phyloP scores from a whole-genome alignment of 2,113 vertebrate genomes.

The Thunnus maccoyii region DNA sequence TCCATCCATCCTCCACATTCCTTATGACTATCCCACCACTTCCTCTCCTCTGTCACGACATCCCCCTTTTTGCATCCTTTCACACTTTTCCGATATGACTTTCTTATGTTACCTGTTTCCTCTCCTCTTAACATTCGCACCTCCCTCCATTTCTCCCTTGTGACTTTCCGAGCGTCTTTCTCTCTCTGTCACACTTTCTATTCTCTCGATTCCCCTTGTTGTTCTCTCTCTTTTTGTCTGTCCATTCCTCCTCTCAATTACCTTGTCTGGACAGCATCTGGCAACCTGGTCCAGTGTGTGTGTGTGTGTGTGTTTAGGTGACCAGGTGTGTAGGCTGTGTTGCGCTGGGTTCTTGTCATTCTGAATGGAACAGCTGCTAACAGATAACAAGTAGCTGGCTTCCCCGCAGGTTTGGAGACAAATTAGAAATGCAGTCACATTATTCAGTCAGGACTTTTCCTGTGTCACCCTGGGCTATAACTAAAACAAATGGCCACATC shows the following conservation, averaged over 20 bases:
- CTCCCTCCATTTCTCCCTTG: neutral
- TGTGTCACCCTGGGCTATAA: slow-evolving; percentile 24
- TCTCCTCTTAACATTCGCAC: slow-evolving; percentile 9
- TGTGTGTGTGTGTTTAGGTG: slow-evolving; percentile 9
- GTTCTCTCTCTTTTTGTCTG: slow-evolving; percentile 37
- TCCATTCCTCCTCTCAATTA: slow-evolving; percentile 54
- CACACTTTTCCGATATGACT: slow-evolving; percentile 15
- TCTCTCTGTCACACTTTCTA: slow-evolving; percentile 15
- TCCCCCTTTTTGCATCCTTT: neutral
- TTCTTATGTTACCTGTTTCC: slow-evolving; percentile 13
- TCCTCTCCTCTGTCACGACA: neutral
- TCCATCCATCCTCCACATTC: neutral
- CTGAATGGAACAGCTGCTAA: slow-evolving; percentile 63
- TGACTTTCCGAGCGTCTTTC: slow-evolving; percentile 26
- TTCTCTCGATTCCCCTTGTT: slow-evolving; percentile 18
- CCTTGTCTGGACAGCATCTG: slow-evolving; percentile 66
- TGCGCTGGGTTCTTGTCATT: slow-evolving; percentile 62
- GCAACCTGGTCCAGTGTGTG: slow-evolving; percentile 19
- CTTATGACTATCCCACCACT: neutral
- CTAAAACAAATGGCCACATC: slow-evolving; percentile 27
- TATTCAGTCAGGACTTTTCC: slow-evolving; percentile 49
- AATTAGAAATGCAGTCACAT: slow-evolving; percentile 57
- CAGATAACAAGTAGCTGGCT: slow-evolving; percentile 60
- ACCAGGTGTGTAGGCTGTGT: slow-evolving; percentile 54
- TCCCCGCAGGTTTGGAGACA: slow-evolving; percentile 56